Conservation (phyloP, 2,113 vertebrate species). For the Nycticryphes semicollaris region DNA sequence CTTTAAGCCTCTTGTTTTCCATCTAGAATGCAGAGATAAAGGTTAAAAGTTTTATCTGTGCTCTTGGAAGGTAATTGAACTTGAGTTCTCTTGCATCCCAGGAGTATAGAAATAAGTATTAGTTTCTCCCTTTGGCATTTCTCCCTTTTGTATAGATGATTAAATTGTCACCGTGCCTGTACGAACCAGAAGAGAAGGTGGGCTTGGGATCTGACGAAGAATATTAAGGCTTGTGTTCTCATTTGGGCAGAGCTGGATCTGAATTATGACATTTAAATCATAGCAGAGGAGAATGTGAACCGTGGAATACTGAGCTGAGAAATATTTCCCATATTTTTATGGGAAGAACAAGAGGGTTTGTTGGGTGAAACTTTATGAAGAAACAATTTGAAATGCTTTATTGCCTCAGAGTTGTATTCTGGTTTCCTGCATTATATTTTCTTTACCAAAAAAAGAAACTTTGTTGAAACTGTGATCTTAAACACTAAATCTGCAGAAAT, state of each 20-base stretch:
- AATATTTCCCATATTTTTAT: neutral
- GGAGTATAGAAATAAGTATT: constrained; percentile 26
- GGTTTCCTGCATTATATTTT: neutral
- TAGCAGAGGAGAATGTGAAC: neutral
- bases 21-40: neutral
- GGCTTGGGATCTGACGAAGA: neutral
- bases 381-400: neutral
- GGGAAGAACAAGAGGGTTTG: neutral
- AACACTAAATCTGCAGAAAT: neutral
- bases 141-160: constrained; percentile 32
- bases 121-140: constrained; percentile 28
- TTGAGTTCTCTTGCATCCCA: neutral
- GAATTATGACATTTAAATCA: constrained; percentile 6
- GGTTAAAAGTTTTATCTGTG: neutral
- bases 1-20: neutral
- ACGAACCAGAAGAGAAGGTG: constrained; percentile 4
- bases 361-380: neutral
- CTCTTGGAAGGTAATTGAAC: constrained; percentile 5
- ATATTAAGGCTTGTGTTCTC: neutral
- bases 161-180: constrained; percentile 14
- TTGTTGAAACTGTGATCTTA: neutral
- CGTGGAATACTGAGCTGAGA: neutral
- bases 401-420: neutral
- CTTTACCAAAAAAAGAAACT: neutral
- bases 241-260: constrained; percentile 9